Conservation (phyloP, 2,888 invertebrate genomes). For the Trachelus tabidus region DNA sequence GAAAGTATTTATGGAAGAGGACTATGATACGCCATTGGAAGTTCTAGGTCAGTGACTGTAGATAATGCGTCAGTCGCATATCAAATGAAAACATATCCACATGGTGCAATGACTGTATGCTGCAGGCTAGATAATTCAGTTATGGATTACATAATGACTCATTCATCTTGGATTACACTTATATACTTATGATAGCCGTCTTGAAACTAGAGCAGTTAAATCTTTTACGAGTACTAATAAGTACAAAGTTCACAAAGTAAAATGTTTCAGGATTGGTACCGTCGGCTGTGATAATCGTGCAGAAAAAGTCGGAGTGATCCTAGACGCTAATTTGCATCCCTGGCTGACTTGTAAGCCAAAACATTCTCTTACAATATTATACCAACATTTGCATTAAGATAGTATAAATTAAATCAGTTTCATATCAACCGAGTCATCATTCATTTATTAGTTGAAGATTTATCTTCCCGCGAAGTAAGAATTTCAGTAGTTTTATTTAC, state of each 20-base stretch:
- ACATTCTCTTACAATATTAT: constrained; percentile 1
- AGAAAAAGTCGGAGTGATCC: constrained; percentile 65
- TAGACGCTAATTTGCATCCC: neutral
- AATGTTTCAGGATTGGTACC: constrained; percentile 80
- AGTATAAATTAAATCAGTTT: constrained; percentile 20
- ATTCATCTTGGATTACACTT: no score
- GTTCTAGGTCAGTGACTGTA: constrained; percentile 74
- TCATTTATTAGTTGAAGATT: constrained; percentile 4
- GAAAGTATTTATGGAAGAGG: constrained; percentile 86
- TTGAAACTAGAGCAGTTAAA: no score
- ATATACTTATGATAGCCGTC: no score
- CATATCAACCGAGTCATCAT: constrained; percentile 13
- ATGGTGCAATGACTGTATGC: no score
- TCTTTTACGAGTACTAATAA: neutral
- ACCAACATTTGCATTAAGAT: constrained; percentile 6
- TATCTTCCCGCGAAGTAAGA: neutral
- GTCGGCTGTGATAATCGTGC: constrained; percentile 84
- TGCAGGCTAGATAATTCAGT: no score
- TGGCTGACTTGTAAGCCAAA: neutral
- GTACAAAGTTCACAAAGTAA: neutral
- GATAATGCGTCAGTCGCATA: no score
- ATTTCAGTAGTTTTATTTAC: no score
- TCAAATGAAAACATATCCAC: no score
- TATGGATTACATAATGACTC: no score
- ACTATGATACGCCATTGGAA: constrained; percentile 89